Conservation (phyloP, 2,113 vertebrate species). For the Carassius auratus region DNA sequence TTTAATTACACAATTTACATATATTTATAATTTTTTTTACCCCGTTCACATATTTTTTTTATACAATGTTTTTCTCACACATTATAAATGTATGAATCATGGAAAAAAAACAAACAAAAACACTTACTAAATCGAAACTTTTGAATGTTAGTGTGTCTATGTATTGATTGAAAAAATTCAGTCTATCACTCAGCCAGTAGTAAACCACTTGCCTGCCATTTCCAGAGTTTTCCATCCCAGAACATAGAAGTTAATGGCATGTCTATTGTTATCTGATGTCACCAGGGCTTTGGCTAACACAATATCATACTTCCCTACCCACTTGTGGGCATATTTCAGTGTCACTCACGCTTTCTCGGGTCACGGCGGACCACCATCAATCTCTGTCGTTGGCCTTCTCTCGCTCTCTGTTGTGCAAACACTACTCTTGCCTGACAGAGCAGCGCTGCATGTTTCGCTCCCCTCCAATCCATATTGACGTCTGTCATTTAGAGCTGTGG, state of each 20-base stretch:
- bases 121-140: no score
- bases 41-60: no score
- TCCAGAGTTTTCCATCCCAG: neutral
- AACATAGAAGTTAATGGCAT: neutral
- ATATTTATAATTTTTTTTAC: no score
- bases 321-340: conserved; percentile 1
- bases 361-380: neutral
- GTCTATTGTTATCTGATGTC: conserved; percentile 15
- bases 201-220: neutral
- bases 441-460: neutral
- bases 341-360: neutral
- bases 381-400: conserved; percentile 23
- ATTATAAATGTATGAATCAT: no score
- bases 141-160: neutral
- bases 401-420: conserved; percentile 24
- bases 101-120: no score
- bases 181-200: neutral
- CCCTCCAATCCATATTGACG: conserved; percentile 21
- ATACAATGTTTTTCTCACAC: no score
- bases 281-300: neutral
- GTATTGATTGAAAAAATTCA: neutral
- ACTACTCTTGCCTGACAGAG: conserved; percentile 23
- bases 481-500: conserved; percentile 41
- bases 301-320: neutral
- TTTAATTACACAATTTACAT: no score